A percentile compares a stretch with the other conserved stretches of the same genome.
Evolutionary conservation across 2,797 vertebrate genomes (phyloP).

Genomic region (Lophotriccus pileatus): DNA sequence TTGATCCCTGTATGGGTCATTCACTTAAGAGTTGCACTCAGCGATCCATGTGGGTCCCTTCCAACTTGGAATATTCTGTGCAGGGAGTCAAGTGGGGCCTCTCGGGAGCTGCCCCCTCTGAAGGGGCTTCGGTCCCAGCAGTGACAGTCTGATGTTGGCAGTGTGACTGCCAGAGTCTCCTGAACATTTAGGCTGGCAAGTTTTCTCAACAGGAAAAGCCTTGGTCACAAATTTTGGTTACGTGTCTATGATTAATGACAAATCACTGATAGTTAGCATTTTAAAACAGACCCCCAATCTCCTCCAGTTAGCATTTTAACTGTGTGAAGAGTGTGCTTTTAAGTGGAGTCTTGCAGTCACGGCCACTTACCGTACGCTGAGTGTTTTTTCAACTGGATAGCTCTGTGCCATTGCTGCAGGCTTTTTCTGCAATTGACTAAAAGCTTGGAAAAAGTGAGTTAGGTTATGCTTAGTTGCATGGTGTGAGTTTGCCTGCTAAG

Average conservation of each 20-base stretch:
- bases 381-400: not conserved
- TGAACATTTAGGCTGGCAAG: not conserved
- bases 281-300: not conserved
- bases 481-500: not conserved
- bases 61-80: not conserved
- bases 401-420: rapidly evolving
- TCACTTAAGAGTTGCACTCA: not conserved
- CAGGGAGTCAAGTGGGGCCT: not conserved
- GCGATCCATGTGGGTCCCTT: not conserved
- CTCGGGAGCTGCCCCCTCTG: not conserved
- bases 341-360: not conserved
- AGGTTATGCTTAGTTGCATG: not conserved
- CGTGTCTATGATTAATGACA: not conserved
- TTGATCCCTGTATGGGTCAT: not conserved
- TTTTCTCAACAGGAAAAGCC: not conserved
- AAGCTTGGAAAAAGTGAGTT: not conserved
- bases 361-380: not conserved
- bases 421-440: not conserved
- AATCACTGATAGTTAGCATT: not conserved
- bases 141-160: not conserved
- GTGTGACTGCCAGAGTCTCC: not conserved
- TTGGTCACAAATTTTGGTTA: not conserved
- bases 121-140: not conserved
- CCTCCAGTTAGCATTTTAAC: not conserved
- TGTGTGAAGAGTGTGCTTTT: not conserved